phyloP scores from a whole-genome alignment of 2,797 vertebrate genomes.

The Sciaenops ocellatus region DNA sequence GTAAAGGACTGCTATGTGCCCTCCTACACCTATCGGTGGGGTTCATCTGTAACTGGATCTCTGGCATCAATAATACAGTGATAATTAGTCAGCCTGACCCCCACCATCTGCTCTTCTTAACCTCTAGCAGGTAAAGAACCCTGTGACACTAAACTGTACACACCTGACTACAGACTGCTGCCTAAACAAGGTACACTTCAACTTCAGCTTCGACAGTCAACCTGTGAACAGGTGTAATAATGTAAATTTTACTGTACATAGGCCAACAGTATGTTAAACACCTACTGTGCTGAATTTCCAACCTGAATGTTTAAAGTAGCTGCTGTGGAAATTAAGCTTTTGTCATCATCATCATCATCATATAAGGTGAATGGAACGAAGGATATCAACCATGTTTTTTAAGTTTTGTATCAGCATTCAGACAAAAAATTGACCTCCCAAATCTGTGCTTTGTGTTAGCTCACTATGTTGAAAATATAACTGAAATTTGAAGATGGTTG shows the following conservation, averaged over 20 bases:
- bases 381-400: not conserved
- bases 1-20: constrained; percentile 11
- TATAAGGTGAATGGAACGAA: not conserved
- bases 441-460: too few species aligned
- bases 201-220: not conserved
- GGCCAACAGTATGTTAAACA: not conserved
- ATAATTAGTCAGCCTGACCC: constrained; percentile 55
- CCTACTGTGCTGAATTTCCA: not conserved
- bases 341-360: not conserved
- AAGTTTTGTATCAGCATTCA: not conserved
- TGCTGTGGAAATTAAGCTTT: not conserved
- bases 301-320: not conserved
- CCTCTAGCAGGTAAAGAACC: constrained; percentile 44
- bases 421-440: not conserved
- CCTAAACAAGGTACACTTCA: constrained; percentile 10
- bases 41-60: constrained; percentile 64
- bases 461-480: too few species aligned
- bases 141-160: constrained; percentile 49
- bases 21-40: constrained; percentile 19
- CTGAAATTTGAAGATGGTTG: too few species aligned
- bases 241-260: not conserved
- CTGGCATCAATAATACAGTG: constrained; percentile 77
- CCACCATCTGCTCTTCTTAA: constrained; percentile 49
- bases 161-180: constrained; percentile 27
- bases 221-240: not conserved